Evolutionary conservation across 2,888 invertebrate genomes (phyloP).

Genomic region (Alsophila aescularia): DNA sequence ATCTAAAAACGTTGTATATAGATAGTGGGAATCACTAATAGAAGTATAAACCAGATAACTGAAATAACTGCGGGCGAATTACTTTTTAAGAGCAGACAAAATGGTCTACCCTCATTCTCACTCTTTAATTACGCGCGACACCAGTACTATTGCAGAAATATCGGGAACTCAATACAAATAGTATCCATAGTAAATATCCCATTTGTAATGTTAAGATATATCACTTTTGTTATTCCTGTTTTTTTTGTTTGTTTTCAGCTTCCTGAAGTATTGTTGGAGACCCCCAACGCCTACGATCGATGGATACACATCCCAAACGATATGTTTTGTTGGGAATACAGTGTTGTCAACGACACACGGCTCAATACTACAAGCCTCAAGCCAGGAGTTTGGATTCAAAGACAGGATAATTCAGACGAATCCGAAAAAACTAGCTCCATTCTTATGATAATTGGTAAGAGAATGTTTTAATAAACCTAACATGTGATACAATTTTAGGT

Average conservation of each 20-base stretch:
- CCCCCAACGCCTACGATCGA: constrained; percentile 7
- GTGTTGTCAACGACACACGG: background rate
- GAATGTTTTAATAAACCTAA: background rate
- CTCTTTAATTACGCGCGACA: no score
- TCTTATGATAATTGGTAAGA: constrained; percentile 44
- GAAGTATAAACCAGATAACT: no score
- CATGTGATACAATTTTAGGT: no score
- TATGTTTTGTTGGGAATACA: constrained; percentile 7
- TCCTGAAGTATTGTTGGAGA: constrained; percentile 2
- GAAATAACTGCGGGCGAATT: no score
- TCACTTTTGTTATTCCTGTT: background rate
- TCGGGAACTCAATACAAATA: no score
- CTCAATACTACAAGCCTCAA: background rate
- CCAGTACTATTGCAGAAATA: no score
- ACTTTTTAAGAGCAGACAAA: no score
- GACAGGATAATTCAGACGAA: background rate
- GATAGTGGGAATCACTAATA: no score
- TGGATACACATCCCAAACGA: background rate
- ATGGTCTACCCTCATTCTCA: no score
- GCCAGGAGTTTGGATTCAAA: constrained; percentile 10
- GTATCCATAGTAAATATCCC: no score
- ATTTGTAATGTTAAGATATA: no score
- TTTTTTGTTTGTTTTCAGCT: constrained; percentile 4
- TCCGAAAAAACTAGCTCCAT: background rate
- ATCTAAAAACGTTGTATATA: no score